Evolutionary conservation across 2,888 invertebrate genomes (phyloP).

Genomic region (Labia minor): DNA sequence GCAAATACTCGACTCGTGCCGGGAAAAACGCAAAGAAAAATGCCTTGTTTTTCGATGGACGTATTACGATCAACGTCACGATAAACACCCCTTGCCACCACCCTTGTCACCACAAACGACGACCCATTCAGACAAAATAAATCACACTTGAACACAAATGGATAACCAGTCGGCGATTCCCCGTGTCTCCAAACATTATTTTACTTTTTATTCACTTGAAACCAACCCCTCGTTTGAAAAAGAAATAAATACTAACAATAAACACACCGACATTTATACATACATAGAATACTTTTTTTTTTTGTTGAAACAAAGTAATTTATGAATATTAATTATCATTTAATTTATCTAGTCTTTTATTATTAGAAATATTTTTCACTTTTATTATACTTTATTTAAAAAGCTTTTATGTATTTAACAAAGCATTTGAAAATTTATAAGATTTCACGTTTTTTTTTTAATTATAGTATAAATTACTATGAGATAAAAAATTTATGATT

Average conservation of each 20-base stretch:
- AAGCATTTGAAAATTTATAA: background rate
- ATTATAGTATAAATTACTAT: no score
- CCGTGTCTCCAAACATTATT: no score
- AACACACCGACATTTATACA: no score
- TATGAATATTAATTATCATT: background rate
- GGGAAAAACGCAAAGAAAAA: background rate
- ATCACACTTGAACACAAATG: background rate
- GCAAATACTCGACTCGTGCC: background rate
- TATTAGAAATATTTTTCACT: background rate
- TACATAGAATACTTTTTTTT: no score
- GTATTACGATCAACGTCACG: background rate
- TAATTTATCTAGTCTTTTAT: background rate
- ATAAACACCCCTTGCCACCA: background rate
- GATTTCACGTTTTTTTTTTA: background rate
- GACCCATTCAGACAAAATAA: background rate
- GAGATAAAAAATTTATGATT: no score
- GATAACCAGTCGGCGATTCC: no score
- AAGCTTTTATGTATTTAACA: background rate
- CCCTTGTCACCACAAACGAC: background rate
- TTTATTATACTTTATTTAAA: background rate
- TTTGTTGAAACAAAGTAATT: background rate
- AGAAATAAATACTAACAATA: no score
- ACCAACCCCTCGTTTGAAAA: no score
- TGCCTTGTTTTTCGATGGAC: background rate
- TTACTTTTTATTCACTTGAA: no score